Evolutionary conservation across 2,888 invertebrate species (phyloP).

Genomic region (Trissolcus japonicus): DNA sequence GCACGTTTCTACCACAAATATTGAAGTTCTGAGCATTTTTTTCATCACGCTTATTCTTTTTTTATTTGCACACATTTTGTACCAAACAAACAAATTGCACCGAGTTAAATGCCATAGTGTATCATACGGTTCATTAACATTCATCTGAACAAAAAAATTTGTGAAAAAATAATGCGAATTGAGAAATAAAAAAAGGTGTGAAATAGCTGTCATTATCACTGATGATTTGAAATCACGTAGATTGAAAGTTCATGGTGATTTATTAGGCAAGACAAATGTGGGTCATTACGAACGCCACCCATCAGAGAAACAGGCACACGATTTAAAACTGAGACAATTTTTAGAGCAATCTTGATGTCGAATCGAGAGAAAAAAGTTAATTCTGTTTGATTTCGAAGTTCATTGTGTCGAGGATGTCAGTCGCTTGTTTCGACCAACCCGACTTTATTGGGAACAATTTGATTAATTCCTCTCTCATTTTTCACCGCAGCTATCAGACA

Average conservation of each 20-base stretch:
- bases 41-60: constrained; percentile 8
- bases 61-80: constrained; percentile 6
- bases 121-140: constrained; percentile 24
- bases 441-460: constrained; percentile 7
- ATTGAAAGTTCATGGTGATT: constrained; percentile 42
- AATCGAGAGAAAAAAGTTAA: constrained; percentile 10
- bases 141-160: background rate
- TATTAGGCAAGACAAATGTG: constrained; percentile 31
- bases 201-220: constrained; percentile 22
- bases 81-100: no score
- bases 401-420: constrained; percentile 12
- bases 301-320: constrained; percentile 18
- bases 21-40: constrained; percentile 24
- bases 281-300: constrained; percentile 22
- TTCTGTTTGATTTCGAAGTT: constrained; percentile 34
- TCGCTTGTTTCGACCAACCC: constrained; percentile 3
- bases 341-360: constrained; percentile 14
- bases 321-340: constrained; percentile 17
- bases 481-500: background rate
- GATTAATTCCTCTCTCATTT: constrained; percentile 6
- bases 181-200: background rate
- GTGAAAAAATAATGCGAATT: constrained; percentile 8
- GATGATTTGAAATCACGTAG: constrained; percentile 18
- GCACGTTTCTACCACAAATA: constrained; percentile 57
- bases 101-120: background rate